phyloP scores from a whole-genome alignment of 35 echinoderm and acorn worm species.

The Ophioderma brevispina region DNA sequence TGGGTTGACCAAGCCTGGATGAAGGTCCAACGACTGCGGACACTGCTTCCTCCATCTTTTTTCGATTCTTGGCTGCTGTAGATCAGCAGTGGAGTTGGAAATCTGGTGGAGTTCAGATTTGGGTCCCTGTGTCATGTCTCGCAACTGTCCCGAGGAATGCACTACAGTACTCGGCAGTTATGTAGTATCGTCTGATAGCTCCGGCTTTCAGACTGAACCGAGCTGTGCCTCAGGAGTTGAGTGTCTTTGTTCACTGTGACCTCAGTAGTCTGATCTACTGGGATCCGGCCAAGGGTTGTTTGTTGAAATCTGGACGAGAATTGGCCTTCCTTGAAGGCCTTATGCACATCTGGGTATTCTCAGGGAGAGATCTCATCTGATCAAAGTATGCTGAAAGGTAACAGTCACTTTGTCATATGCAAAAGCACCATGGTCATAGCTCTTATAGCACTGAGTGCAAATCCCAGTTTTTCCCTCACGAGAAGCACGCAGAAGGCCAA shows the following conservation, averaged over 20 bases:
- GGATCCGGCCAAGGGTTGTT: slow-evolving; percentile 23
- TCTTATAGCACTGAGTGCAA: too few relatives aligned
- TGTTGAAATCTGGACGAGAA: not conserved
- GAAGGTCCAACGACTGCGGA: too few relatives aligned
- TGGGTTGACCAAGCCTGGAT: too few relatives aligned
- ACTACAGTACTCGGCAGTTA: slow-evolving; percentile 25
- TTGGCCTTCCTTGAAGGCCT: not conserved
- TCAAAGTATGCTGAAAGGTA: not conserved
- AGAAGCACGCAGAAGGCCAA: too few relatives aligned
- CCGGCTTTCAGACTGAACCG: slow-evolving; percentile 38
- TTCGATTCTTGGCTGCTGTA: too few relatives aligned
- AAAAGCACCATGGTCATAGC: too few relatives aligned
- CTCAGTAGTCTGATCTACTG: slow-evolving; percentile 46
- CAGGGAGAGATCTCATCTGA: too few relatives aligned
- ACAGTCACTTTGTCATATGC: not conserved
- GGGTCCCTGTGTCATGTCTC: not conserved
- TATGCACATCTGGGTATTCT: not conserved
- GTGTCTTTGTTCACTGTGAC: slow-evolving; percentile 62
- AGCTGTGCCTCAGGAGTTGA: slow-evolving; percentile 45
- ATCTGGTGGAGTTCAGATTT: too few relatives aligned
- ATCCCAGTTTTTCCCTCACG: too few relatives aligned
- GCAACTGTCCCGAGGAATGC: not conserved
- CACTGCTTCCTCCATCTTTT: too few relatives aligned
- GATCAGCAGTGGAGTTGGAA: too few relatives aligned
- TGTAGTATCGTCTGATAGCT: slow-evolving; percentile 35